Conservation (phyloP, 1,140 invertebrate species). For the Wasmannia auropunctata region DNA sequence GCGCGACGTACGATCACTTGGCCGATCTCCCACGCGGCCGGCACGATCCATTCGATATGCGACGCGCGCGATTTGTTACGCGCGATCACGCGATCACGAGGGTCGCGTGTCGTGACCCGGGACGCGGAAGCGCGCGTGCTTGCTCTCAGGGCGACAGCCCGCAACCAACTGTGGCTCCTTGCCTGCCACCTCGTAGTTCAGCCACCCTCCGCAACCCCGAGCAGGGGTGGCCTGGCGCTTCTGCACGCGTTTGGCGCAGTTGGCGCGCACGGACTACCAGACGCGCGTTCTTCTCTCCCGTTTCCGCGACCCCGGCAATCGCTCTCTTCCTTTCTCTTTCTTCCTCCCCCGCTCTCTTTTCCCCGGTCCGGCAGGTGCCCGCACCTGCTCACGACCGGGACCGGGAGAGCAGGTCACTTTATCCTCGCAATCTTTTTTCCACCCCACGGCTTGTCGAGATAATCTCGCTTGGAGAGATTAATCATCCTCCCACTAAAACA, state of each 20-base stretch:
- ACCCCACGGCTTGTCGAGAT: neutral
- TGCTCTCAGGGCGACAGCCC: constrained; percentile 77
- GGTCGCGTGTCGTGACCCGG: constrained; percentile 48
- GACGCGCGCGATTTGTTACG: constrained; percentile 16
- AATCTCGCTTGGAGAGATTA: constrained; percentile 14
- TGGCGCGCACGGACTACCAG: constrained; percentile 1
- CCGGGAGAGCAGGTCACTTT: neutral
- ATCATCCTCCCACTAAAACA: neutral
- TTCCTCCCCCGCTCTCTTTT: neutral
- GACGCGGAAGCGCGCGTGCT: constrained; percentile 55
- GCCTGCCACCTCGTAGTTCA: constrained; percentile 75
- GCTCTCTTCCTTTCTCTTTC: neutral
- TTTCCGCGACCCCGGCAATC: neutral
- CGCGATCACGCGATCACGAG: constrained; percentile 50
- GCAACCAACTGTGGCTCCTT: constrained; percentile 82
- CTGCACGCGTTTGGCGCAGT: constrained; percentile 18
- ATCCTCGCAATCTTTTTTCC: neutral
- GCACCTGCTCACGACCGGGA: neutral
- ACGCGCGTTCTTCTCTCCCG: neutral
- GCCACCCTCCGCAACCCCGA: constrained; percentile 69
- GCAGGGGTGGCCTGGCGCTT: constrained; percentile 60
- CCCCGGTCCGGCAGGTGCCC: neutral
- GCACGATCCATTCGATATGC: neutral
- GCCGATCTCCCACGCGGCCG: neutral
- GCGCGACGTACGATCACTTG: neutral